Base-by-base conservation (phyloP, 92 coral and sea anemone genomes). In the Epizoanthus scotinus region DNA sequence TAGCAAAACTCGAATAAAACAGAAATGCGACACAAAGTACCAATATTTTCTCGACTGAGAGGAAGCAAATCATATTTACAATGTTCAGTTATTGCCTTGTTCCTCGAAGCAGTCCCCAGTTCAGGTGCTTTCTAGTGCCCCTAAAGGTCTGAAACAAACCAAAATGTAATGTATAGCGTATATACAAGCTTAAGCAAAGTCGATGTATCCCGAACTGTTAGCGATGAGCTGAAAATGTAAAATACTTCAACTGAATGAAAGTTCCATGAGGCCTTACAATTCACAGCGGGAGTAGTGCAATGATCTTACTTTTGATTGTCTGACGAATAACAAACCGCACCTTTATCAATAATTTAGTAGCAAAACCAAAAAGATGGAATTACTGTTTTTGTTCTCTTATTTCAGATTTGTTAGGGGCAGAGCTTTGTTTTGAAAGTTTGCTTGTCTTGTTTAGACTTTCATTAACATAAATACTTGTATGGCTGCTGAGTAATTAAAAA, bases 1-100 rank as follows among this genome's bases (percentile, higher is more conserved):
- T 18, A 62, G 67, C 67, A 62, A 62, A 62, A 29, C 19, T 25
- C 67, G 67, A 62, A 62, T 29, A 62, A 62, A 26, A 62, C 29
- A 26, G 18, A 25, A 62, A 18, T 14, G 19, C 27, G 31, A 22
- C 38, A 62, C 31, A 62, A 29, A 62, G 29, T 25, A 62, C 2
- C 31, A 62, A 18, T 14, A 62, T 29, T 6, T 15, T 22, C 31
- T 9, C 29, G 6, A 27, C 67, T 5, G 14, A 17, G 7, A 12
- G 25, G n/a, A 62, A 10, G 36, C 27, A 26, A 0, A 17, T 62
- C 67, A 62, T 62, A 15, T 62, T 62, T 18, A 3, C 3, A 62
- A 26, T 7, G 52, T 44, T 44, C 8, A 44, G n/a, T n/a, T n/a
- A n/a, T n/a, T 8, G 52, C 13, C 1, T 12, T 2, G 8, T 44